Conservation (phyloP, 2,113 vertebrate genomes). For the Phaethornis superciliosus region DNA sequence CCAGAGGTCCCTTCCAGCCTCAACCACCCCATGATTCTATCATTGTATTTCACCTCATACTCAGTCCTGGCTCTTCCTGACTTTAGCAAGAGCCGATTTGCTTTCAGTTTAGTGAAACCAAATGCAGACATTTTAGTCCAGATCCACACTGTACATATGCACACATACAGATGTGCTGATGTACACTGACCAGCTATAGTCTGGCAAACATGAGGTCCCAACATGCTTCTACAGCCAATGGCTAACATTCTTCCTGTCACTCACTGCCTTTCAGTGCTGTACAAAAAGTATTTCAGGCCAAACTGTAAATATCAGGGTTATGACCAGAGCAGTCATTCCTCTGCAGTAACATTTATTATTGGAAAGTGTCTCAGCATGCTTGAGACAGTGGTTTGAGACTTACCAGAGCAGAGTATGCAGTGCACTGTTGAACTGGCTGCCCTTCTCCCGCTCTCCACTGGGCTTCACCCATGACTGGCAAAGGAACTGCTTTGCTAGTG, state of each 20-base stretch:
- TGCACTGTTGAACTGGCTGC: constrained; percentile 81
- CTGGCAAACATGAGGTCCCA: neutral
- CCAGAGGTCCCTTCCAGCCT: neutral
- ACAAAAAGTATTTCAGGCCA: neutral
- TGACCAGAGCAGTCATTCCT: neutral
- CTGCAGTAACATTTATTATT: neutral
- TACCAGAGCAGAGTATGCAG: constrained; percentile 88
- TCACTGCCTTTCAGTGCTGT: neutral
- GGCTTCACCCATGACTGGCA: constrained; percentile 85
- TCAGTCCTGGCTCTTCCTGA: neutral
- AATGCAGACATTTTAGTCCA: neutral
- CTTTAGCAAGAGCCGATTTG: neutral
- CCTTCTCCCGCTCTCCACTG: constrained; percentile 82
- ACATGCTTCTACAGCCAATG: neutral
- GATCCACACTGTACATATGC: neutral
- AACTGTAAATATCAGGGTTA: neutral
- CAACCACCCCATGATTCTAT: neutral
- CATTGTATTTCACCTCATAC: neutral
- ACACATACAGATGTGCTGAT: neutral
- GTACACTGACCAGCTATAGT: neutral
- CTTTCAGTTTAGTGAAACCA: neutral
- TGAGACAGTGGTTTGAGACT: neutral
- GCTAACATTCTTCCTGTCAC: neutral
- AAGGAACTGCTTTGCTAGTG: constrained; percentile 85
- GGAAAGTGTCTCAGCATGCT: neutral